Conservation (phyloP, 2,888 invertebrate species). For the Erebia epiphron region DNA sequence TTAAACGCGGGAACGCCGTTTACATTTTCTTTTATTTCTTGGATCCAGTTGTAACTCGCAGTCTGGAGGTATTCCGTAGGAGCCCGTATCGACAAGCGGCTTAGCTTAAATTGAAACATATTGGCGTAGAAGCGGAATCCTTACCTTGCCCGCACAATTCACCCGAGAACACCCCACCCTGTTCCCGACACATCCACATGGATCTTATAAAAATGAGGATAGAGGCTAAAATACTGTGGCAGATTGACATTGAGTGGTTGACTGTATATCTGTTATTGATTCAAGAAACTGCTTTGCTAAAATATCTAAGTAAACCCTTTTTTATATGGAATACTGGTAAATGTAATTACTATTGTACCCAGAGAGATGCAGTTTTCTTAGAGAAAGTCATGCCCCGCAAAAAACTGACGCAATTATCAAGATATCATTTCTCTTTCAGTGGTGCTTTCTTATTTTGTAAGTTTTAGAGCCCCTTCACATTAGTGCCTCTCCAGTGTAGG, state of each 20-base stretch:
- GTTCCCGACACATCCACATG: neutral
- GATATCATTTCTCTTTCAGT: too few species aligned
- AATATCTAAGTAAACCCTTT: neutral
- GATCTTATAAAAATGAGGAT: neutral
- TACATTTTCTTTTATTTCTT: conserved; percentile 56
- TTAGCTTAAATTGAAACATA: conserved; percentile 81
- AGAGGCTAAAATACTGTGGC: neutral
- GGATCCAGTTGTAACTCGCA: conserved; percentile 55
- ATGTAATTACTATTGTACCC: conserved; percentile 1
- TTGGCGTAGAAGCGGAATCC: conserved; percentile 68
- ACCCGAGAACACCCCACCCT: conserved; percentile 9
- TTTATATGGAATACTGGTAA: neutral
- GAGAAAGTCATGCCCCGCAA: neutral
- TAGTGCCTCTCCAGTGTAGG: too few species aligned
- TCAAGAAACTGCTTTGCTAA: conserved; percentile 5
- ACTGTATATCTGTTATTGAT: conserved; percentile 18
- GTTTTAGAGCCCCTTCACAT: conserved; percentile 48
- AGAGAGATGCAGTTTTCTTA: neutral
- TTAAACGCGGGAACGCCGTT: conserved; percentile 9
- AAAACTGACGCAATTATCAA: too few species aligned
- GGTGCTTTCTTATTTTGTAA: conserved; percentile 42
- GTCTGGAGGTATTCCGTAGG: conserved; percentile 66
- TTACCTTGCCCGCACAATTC: conserved; percentile 55
- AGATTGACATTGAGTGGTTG: neutral
- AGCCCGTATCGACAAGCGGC: conserved; percentile 77